Evolutionary conservation across 2,888 invertebrate species (phyloP).

Genomic region (Drosophila rubida): DNA sequence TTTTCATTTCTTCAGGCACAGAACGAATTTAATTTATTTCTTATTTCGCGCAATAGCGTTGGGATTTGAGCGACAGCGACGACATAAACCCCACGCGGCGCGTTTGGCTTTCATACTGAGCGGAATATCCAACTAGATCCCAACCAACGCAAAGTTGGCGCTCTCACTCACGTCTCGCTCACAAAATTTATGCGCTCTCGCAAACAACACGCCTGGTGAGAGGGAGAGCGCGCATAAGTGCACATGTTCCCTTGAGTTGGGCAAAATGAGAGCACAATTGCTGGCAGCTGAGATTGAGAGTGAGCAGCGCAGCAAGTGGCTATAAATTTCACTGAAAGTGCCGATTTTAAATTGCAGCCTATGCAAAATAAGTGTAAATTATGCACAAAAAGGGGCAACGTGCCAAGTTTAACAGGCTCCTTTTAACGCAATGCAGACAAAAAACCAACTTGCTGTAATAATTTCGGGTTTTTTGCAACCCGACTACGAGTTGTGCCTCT

Average conservation of each 20-base stretch:
- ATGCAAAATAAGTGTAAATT: constrained; percentile 31
- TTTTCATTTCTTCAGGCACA: constrained; percentile 35
- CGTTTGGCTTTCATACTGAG: constrained; percentile 47
- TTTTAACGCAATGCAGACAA: background rate
- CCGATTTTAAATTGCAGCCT: constrained; percentile 16
- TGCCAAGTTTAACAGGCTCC: constrained; percentile 7
- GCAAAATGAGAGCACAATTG: background rate
- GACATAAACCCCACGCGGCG: constrained; percentile 46
- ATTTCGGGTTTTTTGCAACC: constrained; percentile 11
- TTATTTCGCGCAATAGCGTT: constrained; percentile 10
- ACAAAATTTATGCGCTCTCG: constrained; percentile 16
- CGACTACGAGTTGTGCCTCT: constrained; percentile 3
- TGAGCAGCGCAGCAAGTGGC: constrained; percentile 1
- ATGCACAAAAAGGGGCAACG: constrained; percentile 17
- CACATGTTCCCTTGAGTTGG: background rate
- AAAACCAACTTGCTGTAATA: constrained; percentile 10
- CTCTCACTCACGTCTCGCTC: constrained; percentile 12
- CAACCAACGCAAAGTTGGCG: constrained; percentile 19
- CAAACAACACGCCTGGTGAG: background rate
- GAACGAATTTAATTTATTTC: constrained; percentile 34
- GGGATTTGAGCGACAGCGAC: constrained; percentile 2
- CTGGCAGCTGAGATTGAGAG: constrained; percentile 3
- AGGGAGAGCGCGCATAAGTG: background rate
- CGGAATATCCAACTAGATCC: constrained; percentile 39
- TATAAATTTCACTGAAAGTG: constrained; percentile 32